Conservation (phyloP, 2,888 invertebrate genomes). For the Leptogaster cylindrica region DNA sequence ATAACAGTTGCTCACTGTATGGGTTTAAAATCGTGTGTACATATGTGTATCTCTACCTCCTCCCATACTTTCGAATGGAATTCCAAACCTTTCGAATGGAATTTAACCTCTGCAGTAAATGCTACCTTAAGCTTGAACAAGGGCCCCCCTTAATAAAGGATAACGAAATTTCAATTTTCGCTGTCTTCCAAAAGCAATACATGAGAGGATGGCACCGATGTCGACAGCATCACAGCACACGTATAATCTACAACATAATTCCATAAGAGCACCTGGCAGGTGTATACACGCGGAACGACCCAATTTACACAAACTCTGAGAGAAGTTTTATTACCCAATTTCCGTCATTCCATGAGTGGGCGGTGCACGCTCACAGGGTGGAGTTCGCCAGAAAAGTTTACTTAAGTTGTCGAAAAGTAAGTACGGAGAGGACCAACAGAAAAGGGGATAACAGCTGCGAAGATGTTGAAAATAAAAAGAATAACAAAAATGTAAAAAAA, state of each 20-base stretch:
- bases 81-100: too few relatives aligned
- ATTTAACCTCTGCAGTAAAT: not conserved
- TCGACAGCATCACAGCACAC: constrained; percentile 4
- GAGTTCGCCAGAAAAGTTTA: not conserved
- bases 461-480: too few relatives aligned
- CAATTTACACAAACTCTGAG: constrained; percentile 36
- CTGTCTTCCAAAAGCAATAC: constrained; percentile 10
- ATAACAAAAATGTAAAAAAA: not conserved
- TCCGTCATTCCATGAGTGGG: constrained; percentile 15
- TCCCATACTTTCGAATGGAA: too few relatives aligned
- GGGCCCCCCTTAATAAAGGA: constrained; percentile 14
- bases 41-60: too few relatives aligned
- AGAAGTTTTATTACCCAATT: constrained; percentile 36
- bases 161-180: constrained; percentile 35
- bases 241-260: constrained; percentile 35
- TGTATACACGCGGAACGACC: constrained; percentile 35
- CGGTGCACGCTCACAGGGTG: not conserved
- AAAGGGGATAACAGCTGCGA: too few relatives aligned
- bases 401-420: constrained; percentile 1
- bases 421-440: too few relatives aligned
- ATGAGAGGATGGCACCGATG: not conserved
- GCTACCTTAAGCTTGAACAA: not conserved
- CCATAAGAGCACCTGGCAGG: constrained; percentile 12
- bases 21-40: too few relatives aligned
- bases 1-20: not conserved